Percentiles rank a stretch among this genome's conserved stretches.
Evolutionary conservation across 2,113 vertebrate species (phyloP).

Genomic region (Vidua chalybeata): DNA sequence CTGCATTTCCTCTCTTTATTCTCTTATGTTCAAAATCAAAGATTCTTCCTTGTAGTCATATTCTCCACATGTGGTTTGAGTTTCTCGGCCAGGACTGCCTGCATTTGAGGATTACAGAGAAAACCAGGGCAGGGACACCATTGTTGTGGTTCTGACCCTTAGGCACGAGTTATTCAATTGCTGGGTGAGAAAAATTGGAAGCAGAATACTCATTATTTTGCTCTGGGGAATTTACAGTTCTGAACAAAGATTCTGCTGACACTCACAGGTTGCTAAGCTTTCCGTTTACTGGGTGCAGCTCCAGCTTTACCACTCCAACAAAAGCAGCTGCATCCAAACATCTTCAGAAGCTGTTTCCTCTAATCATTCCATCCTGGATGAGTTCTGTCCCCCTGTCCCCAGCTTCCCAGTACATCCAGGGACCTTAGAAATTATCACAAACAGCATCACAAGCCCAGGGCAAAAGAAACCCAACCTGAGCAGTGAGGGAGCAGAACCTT

Average conservation of each 20-base stretch:
- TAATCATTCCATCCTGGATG: fast-evolving
- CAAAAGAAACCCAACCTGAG: neutral
- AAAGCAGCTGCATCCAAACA: neutral
- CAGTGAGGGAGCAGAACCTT: neutral
- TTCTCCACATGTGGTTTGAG: neutral
- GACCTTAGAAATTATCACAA: neutral
- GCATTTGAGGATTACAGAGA: neutral
- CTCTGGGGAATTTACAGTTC: conserved; percentile 1
- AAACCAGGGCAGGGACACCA: neutral
- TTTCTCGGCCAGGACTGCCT: neutral
- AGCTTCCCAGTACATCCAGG: neutral
- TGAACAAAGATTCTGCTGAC: conserved; percentile 4
- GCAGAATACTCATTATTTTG: neutral
- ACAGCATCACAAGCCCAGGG: neutral
- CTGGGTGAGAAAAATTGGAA: neutral
- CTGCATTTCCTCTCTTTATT: neutral
- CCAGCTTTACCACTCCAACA: neutral
- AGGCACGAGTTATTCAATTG: neutral
- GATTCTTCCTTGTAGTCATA: neutral
- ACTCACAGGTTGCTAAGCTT: neutral
- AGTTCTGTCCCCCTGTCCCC: neutral
- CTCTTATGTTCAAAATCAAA: neutral
- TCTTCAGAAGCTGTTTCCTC: neutral
- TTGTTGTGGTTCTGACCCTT: neutral
- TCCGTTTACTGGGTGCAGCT: neutral